A percentile compares a stretch with the other conserved stretches of the same genome.
phyloP scores from a whole-genome alignment of 2,888 invertebrate genomes.

The Lasioglossum leucozonium region DNA sequence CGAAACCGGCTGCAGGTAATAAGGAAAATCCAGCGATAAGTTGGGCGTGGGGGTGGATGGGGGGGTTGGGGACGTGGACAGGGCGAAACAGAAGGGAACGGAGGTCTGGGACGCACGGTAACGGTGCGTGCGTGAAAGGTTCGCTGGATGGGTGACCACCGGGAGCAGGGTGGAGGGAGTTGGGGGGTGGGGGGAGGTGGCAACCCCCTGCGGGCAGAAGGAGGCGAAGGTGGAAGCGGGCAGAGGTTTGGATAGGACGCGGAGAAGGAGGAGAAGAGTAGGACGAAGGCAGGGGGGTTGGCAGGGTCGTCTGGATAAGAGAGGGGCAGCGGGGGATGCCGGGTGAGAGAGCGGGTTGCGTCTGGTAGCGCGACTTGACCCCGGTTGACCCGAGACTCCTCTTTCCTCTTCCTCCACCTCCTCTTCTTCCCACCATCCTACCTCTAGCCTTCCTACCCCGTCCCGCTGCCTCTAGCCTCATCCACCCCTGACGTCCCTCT shows the following conservation, averaged over 20 bases:
- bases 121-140: constrained; percentile 68
- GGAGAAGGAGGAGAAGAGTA: constrained; percentile 54
- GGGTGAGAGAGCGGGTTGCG: constrained; percentile 81
- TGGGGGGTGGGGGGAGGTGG: not conserved
- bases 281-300: constrained; percentile 43
- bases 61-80: not conserved
- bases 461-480: constrained; percentile 54
- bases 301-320: constrained; percentile 72
- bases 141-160: constrained; percentile 67
- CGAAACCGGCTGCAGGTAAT: constrained; percentile 20
- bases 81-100: constrained; percentile 9
- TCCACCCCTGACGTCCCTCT: constrained; percentile 67
- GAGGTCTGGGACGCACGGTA: constrained; percentile 48
- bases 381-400: constrained; percentile 83
- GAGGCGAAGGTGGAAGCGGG: constrained; percentile 64
- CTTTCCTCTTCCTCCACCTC: constrained; percentile 72
- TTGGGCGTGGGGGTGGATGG: not conserved
- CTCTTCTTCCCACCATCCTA: constrained; percentile 65
- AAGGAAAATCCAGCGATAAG: constrained; percentile 36
- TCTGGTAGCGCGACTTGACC: constrained; percentile 84
- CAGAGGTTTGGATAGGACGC: constrained; percentile 73
- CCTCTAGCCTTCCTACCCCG: constrained; percentile 67
- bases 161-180: not conserved
- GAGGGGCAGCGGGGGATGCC: constrained; percentile 64
- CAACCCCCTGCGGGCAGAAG: constrained; percentile 59